Evolutionary conservation across 1,140 invertebrate species (phyloP).

Genomic region (Cyclargus thomasi): DNA sequence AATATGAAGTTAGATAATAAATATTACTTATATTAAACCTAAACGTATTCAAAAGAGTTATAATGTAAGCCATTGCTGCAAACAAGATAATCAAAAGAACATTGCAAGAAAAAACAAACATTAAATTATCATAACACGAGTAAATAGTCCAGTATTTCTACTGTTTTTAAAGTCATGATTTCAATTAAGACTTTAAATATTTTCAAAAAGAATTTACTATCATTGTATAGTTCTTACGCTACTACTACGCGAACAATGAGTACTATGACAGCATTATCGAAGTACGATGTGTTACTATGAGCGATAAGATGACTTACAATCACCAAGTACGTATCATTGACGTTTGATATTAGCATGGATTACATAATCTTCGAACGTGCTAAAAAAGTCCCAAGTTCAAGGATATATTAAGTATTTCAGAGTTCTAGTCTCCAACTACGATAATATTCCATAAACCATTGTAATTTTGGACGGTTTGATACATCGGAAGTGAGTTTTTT

Average conservation of each 20-base stretch:
- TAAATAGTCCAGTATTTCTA: not conserved
- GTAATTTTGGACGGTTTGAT: not conserved
- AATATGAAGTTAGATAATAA: too few species aligned
- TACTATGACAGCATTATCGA: constrained; percentile 5
- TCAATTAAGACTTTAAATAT: not conserved
- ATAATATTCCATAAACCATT: not conserved
- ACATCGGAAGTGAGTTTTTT: constrained; percentile 1
- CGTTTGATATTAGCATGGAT: not conserved
- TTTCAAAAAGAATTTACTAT: not conserved
- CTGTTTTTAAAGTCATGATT: constrained; percentile 5
- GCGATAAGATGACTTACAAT: constrained; percentile 14
- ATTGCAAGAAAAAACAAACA: not conserved
- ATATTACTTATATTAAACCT: too few species aligned
- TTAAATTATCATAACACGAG: not conserved
- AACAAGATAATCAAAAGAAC: not conserved
- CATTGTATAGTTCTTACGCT: not conserved
- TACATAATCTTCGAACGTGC: constrained; percentile 1
- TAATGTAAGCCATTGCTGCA: not conserved
- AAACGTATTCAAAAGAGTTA: too few species aligned
- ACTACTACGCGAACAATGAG: constrained; percentile 10
- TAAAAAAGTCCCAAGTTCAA: not conserved
- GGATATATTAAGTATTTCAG: not conserved
- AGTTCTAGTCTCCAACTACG: not conserved
- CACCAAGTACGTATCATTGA: not conserved
- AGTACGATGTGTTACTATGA: constrained; percentile 12